A percentile compares a stretch with the other conserved stretches of the same genome.
These are phyloP conservation scores for Pelecanus crispus DNA, from an alignment of 2,113 vertebrate genomes.

Conservation along the genomic window DNA sequence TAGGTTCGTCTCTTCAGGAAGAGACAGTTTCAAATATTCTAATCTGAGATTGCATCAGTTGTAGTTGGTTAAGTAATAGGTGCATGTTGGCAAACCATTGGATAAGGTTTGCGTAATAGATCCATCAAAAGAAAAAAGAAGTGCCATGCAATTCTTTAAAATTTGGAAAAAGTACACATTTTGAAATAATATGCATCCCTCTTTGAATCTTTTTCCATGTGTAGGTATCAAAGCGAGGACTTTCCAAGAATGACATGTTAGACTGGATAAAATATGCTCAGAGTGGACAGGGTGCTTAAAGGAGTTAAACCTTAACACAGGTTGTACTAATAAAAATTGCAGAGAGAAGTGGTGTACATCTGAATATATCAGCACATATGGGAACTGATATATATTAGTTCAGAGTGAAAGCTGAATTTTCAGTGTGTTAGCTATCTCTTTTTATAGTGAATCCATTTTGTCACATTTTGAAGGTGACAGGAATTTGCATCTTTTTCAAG, in stretches of 20 bases:
- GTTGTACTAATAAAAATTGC: neutral
- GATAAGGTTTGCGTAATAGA: neutral
- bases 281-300: neutral
- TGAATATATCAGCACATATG: neutral
- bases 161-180: neutral
- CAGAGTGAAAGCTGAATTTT: constrained; percentile 3
- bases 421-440: neutral
- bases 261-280: neutral
- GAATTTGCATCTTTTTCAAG: constrained; percentile 8
- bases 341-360: neutral
- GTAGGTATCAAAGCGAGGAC: neutral
- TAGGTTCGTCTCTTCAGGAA: neutral
- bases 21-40: neutral
- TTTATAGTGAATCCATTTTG: constrained; percentile 20
- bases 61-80: neutral
- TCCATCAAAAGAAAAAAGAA: neutral
- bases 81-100: rapidly evolving
- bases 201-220: neutral
- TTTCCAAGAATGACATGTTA: neutral
- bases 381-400: neutral
- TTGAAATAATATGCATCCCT: neutral
- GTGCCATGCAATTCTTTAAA: neutral
- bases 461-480: constrained; percentile 33
- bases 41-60: neutral
- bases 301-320: neutral